Conservation (phyloP, 2,797 vertebrate genomes). For the Denticeps clupeoides region DNA sequence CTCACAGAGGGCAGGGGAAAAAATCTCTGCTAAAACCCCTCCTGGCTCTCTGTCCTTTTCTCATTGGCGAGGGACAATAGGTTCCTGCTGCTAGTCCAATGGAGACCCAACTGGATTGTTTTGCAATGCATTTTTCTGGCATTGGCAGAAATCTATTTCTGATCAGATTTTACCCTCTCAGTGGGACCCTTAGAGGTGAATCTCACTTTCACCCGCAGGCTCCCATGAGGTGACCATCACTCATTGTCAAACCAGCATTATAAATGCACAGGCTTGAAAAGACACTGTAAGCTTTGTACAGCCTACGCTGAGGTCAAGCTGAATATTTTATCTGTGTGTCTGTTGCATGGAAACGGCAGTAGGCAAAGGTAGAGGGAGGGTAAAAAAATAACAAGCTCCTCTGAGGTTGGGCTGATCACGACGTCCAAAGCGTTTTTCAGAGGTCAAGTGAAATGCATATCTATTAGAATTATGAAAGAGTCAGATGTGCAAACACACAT, state of each 20-base stretch:
- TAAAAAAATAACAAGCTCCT: constrained; percentile 27
- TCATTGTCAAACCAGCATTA: constrained; percentile 8
- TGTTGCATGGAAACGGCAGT: constrained; percentile 11
- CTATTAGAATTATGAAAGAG: constrained; percentile 15
- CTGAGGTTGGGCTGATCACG: constrained; percentile 1
- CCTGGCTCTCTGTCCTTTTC: no score
- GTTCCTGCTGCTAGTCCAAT: background rate
- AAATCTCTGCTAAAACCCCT: no score
- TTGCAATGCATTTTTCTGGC: constrained; percentile 16
- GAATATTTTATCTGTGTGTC: constrained; percentile 1
- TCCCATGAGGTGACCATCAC: constrained; percentile 16
- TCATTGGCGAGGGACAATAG: no score
- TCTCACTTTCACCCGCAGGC: constrained; percentile 7
- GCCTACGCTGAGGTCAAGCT: constrained; percentile 11
- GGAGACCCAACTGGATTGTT: background rate
- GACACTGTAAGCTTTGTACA: background rate
- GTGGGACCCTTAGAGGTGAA: constrained; percentile 11
- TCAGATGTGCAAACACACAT: constrained; percentile 13
- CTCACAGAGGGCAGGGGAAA: no score
- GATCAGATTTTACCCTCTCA: background rate
- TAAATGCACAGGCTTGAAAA: background rate
- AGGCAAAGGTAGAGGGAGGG: background rate
- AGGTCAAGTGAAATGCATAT: constrained; percentile 18
- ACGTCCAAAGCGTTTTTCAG: constrained; percentile 5
- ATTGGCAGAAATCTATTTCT: constrained; percentile 20